These are phyloP conservation scores for Nautilus pompilius DNA, from an alignment of 1,140 invertebrate species.

Conservation along the genomic window DNA sequence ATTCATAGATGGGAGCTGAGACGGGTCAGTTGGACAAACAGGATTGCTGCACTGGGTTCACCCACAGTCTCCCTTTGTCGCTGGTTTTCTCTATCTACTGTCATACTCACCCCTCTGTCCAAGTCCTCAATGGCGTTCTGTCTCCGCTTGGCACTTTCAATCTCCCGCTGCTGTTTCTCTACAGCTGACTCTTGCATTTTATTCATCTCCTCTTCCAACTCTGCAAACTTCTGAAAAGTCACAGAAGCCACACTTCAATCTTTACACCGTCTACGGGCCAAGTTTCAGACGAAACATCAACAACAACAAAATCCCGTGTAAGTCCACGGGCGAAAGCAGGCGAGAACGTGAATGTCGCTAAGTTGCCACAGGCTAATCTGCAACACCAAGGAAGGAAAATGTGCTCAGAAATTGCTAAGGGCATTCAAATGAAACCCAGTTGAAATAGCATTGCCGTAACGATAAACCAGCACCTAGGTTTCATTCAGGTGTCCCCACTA, in stretches of 20 bases:
- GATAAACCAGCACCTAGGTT: too few relatives aligned
- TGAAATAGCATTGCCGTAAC: too few relatives aligned
- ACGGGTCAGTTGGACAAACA: neutral
- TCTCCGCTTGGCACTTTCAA: conserved; percentile 39
- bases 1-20: neutral
- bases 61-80: neutral
- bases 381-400: neutral
- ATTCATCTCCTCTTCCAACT: conserved; percentile 30
- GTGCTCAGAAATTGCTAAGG: neutral
- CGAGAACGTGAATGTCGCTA: too few relatives aligned
- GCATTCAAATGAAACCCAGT: too few relatives aligned
- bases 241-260: neutral
- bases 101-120: conserved; percentile 41
- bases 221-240: conserved; percentile 25
- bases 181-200: conserved; percentile 37
- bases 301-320: too few relatives aligned
- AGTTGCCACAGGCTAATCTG: too few relatives aligned
- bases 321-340: too few relatives aligned
- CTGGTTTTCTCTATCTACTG: neutral
- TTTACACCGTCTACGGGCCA: neutral
- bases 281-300: neutral
- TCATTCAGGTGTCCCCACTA: too few relatives aligned
- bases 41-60: neutral
- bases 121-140: conserved; percentile 48
- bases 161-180: conserved; percentile 37